These are phyloP conservation scores for Stictonetta naevosa DNA, from an alignment of 2,113 vertebrate genomes.

Conservation along the genomic window DNA sequence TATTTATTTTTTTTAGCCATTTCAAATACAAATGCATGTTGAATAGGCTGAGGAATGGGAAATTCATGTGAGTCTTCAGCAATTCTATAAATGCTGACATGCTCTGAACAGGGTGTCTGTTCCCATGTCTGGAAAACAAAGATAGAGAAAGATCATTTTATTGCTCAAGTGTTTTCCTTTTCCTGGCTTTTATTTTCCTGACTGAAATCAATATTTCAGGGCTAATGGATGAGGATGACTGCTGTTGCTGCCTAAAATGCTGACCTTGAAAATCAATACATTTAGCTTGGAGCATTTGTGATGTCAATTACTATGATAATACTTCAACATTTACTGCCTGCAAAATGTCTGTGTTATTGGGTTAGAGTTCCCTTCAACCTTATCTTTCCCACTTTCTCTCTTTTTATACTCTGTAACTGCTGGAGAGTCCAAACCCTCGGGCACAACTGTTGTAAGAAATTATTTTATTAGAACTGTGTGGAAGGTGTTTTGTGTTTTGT, in stretches of 20 bases:
- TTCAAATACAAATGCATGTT: conserved; percentile 4
- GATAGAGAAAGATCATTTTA: conserved; percentile 66
- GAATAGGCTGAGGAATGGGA: neutral
- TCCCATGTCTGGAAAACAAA: conserved; percentile 63
- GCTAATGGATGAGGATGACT: conserved; percentile 64
- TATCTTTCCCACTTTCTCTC: conserved; percentile 25
- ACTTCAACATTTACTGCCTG: conserved; percentile 40
- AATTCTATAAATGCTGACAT: neutral
- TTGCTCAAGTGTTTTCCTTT: conserved; percentile 57
- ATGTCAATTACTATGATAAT: conserved; percentile 55
- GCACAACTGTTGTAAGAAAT: conserved; percentile 6
- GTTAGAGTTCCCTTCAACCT: conserved; percentile 33
- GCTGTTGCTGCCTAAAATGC: conserved; percentile 50
- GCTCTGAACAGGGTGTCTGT: neutral
- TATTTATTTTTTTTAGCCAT: neutral
- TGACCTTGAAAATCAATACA: conserved; percentile 72
- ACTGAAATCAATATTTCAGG: conserved; percentile 68
- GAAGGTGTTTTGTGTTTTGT: neutral
- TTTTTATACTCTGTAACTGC: neutral
- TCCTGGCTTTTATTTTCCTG: conserved; percentile 54
- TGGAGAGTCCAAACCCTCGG: neutral
- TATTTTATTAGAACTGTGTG: conserved; percentile 38
- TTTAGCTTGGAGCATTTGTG: conserved; percentile 59
- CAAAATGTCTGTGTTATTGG: conserved; percentile 51
- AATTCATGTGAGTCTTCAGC: conserved; percentile 17